These are phyloP conservation scores for Tipula confusa DNA, from an alignment of 2,888 invertebrate genomes.

Conservation along the genomic window DNA sequence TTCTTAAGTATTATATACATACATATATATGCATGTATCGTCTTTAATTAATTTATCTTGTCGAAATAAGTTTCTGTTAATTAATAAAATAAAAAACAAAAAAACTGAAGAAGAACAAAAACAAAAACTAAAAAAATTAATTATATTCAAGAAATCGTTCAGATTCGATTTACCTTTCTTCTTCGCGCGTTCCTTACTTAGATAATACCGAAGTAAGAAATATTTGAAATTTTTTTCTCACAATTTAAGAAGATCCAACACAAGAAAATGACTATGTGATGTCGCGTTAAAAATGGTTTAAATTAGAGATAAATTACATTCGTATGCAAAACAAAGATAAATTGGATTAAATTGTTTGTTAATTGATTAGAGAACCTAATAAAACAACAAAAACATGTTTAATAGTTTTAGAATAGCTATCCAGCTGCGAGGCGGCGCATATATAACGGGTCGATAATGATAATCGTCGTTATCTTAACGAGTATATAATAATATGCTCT, in stretches of 20 bases:
- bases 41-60: slow-evolving; percentile 12
- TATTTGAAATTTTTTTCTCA: neutral
- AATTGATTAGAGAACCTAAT: neutral
- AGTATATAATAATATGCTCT: no score
- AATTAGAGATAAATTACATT: slow-evolving; percentile 20
- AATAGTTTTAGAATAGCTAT: no score
- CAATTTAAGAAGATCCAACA: neutral
- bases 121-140: neutral
- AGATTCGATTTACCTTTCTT: neutral
- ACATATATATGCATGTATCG: no score
- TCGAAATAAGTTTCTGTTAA: slow-evolving; percentile 8
- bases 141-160: neutral
- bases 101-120: neutral
- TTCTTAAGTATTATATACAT: no score
- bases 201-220: neutral
- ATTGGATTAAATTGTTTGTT: slow-evolving; percentile 6
- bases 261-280: neutral
- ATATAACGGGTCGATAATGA: no score
- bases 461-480: no score
- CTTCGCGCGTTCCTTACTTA: neutral
- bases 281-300: slow-evolving; percentile 1
- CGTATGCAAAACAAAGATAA: neutral
- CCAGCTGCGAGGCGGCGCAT: no score
- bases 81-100: neutral
- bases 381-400: neutral